These are phyloP conservation scores for Rhorus exstirpatorius DNA, from an alignment of 2,888 invertebrate species.

Conservation along the genomic window DNA sequence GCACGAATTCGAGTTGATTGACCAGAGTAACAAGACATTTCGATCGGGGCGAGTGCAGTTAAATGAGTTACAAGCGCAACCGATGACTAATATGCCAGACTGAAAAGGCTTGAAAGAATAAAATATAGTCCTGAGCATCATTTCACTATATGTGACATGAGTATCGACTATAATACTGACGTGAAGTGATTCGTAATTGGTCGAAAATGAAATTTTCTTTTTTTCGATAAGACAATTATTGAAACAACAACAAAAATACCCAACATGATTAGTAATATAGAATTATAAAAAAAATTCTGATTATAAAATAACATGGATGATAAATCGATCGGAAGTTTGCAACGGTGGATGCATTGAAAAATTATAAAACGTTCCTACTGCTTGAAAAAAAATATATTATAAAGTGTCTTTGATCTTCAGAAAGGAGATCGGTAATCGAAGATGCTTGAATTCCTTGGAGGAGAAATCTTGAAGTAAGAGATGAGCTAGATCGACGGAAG, in stretches of 20 bases:
- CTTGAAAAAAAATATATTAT: slow-evolving; percentile 7
- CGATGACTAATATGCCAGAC: background rate
- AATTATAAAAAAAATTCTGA: too few relatives aligned
- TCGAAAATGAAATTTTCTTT: too few relatives aligned
- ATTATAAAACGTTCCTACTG: background rate
- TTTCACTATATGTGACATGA: too few relatives aligned
- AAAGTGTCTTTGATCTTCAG: slow-evolving; percentile 24
- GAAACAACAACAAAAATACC: background rate
- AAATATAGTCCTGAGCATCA: background rate
- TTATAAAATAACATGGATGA: background rate
- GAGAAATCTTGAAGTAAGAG: slow-evolving; percentile 43
- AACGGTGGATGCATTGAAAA: background rate
- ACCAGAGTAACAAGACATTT: slow-evolving; percentile 19
- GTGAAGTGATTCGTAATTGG: too few relatives aligned
- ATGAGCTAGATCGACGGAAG: slow-evolving; percentile 63
- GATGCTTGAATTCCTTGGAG: slow-evolving; percentile 35
- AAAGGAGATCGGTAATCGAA: slow-evolving; percentile 45
- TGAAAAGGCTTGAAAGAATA: background rate
- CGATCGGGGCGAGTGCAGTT: slow-evolving; percentile 8
- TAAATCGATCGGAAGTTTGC: slow-evolving; percentile 1
- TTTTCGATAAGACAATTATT: too few relatives aligned
- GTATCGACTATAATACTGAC: too few relatives aligned
- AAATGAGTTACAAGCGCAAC: slow-evolving; percentile 22
- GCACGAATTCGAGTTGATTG: slow-evolving; percentile 42
- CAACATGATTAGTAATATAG: too few relatives aligned